These are phyloP conservation scores for Merops nubicus DNA, from an alignment of 2,113 vertebrate genomes.

Conservation along the genomic window DNA sequence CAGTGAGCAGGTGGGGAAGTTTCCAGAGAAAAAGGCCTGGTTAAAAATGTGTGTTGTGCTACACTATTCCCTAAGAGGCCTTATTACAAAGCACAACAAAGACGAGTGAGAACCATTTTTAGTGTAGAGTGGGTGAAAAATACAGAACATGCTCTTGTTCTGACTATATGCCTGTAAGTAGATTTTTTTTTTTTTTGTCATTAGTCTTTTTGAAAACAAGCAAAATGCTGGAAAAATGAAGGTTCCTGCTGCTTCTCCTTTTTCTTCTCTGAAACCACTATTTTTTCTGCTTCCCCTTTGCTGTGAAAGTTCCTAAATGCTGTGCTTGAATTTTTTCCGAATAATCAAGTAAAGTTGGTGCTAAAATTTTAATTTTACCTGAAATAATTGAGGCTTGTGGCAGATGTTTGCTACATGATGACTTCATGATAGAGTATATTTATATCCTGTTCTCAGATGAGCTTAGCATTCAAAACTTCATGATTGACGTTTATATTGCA, in stretches of 20 bases:
- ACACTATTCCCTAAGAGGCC: neutral
- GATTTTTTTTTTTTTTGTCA: neutral
- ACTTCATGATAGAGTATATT: neutral
- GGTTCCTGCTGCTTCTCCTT: neutral
- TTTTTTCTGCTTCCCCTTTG: neutral
- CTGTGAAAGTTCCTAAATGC: neutral
- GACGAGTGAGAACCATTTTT: neutral
- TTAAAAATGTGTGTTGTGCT: neutral
- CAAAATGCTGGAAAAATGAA: neutral
- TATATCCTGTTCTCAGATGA: neutral
- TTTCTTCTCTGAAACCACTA: neutral
- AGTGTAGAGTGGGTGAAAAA: neutral
- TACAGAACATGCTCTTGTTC: neutral
- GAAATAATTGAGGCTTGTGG: neutral
- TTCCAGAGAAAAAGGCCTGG: neutral
- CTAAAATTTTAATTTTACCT: neutral
- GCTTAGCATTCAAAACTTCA: neutral
- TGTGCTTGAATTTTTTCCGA: neutral
- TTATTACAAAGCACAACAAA: fast-evolving
- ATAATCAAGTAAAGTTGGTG: neutral
- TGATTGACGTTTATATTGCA: neutral
- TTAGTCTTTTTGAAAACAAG: neutral
- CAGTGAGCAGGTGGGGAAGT: neutral
- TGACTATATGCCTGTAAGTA: neutral
- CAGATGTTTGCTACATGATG: fast-evolving